Evolutionary conservation across 2,113 vertebrate species (phyloP).

Genomic region (Gasterosteus nipponicus): DNA sequence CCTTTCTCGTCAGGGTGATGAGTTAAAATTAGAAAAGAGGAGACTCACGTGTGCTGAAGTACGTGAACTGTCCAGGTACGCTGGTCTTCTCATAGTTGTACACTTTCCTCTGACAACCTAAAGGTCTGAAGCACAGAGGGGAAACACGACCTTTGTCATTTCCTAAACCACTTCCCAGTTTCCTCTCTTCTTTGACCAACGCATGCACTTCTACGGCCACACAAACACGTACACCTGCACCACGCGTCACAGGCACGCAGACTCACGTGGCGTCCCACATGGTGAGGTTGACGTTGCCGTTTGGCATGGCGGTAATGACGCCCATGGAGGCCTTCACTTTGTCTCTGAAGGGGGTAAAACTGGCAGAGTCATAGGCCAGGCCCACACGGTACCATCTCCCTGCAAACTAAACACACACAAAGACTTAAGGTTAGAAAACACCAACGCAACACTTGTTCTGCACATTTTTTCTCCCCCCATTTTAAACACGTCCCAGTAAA

Average conservation of each 20-base stretch:
- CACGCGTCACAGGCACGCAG: neutral
- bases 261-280: slow-evolving; percentile 80
- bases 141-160: slow-evolving; percentile 5
- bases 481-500: neutral
- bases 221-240: neutral
- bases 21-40: neutral
- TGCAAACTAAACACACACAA: slow-evolving; percentile 74
- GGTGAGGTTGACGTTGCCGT: slow-evolving; percentile 79
- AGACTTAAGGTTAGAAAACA: neutral
- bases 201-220: neutral
- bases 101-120: slow-evolving; percentile 55
- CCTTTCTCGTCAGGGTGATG: neutral
- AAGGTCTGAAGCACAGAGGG: slow-evolving; percentile 56
- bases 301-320: slow-evolving; percentile 54
- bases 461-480: neutral
- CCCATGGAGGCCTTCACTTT: slow-evolving; percentile 75
- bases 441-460: no score
- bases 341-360: slow-evolving; percentile 68
- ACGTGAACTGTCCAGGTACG: slow-evolving; percentile 76
- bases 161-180: neutral
- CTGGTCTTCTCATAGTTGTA: slow-evolving; percentile 78
- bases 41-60: slow-evolving; percentile 82
- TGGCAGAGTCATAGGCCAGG: slow-evolving; percentile 77
- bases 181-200: neutral
- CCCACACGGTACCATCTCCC: slow-evolving; percentile 82